Evolutionary conservation across 2,113 vertebrate genomes (phyloP).

Genomic region (Egretta garzetta): DNA sequence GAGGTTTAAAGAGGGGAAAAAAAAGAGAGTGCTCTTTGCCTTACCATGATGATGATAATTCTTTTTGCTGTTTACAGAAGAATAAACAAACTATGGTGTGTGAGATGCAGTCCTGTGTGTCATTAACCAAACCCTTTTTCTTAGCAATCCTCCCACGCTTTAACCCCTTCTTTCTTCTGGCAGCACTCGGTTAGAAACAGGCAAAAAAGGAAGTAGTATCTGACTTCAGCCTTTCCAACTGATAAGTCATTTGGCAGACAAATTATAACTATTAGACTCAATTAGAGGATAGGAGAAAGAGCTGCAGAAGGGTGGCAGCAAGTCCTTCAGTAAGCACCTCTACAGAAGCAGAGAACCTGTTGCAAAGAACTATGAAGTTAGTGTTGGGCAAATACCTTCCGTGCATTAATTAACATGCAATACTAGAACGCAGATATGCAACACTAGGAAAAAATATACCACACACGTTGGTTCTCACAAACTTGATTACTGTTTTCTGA

Average conservation of each 20-base stretch:
- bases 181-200: not conserved
- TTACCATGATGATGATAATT: constrained; percentile 78
- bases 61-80: constrained; percentile 67
- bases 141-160: constrained; percentile 63
- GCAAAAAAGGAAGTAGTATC: constrained; percentile 38
- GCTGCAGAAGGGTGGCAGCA: constrained; percentile 68
- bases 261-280: constrained; percentile 32
- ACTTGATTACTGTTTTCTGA: not conserved
- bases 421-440: not conserved
- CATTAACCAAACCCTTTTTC: constrained; percentile 61
- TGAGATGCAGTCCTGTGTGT: constrained; percentile 24
- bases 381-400: constrained; percentile 42
- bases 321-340: constrained; percentile 60
- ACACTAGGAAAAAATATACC: constrained; percentile 4
- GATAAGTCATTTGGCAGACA: constrained; percentile 58
- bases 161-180: constrained; percentile 55
- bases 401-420: constrained; percentile 47
- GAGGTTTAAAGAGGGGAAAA: not conserved
- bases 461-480: constrained; percentile 57
- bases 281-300: constrained; percentile 67
- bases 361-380: constrained; percentile 50
- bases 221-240: constrained; percentile 35
- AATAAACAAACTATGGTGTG: constrained; percentile 48
- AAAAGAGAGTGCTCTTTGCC: constrained; percentile 39
- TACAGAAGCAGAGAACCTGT: constrained; percentile 37